A percentile compares a stretch with the other conserved stretches of the same genome.
phyloP scores from a whole-genome alignment of 2,113 vertebrate genomes.

The Hemicordylus capensis region DNA sequence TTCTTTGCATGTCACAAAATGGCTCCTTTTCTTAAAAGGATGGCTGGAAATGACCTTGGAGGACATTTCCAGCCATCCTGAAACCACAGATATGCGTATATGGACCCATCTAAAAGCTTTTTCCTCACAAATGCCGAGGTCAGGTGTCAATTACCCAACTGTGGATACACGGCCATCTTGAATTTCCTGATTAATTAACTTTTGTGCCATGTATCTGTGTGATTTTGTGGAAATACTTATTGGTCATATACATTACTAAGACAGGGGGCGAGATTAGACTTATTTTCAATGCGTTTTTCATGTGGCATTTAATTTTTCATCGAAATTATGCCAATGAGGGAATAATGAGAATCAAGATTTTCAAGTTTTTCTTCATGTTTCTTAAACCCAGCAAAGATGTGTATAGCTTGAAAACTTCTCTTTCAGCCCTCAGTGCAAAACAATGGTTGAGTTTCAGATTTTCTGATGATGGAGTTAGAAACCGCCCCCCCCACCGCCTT shows the following conservation, averaged over 20 bases:
- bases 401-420: not conserved
- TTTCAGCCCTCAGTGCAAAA: not conserved
- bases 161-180: not conserved
- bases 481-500: conserved; percentile 4
- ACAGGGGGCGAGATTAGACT: too few relatives aligned
- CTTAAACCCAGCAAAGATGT: not conserved
- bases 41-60: too few relatives aligned
- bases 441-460: not conserved
- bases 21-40: too few relatives aligned
- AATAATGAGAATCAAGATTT: conserved; percentile 5
- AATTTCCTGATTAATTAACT: not conserved
- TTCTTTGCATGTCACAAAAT: not conserved
- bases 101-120: too few relatives aligned
- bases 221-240: not conserved
- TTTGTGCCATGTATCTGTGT: not conserved
- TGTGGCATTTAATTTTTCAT: not conserved
- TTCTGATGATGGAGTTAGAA: not conserved
- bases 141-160: too few relatives aligned
- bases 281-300: not conserved
- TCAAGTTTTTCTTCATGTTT: not conserved
- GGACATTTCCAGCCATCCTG: too few relatives aligned
- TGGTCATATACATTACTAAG: not conserved
- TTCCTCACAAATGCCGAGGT: not conserved
- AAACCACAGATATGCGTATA: too few relatives aligned
- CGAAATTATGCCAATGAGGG: not conserved